A percentile compares a stretch with the other conserved stretches of the same genome.
Evolutionary conservation across 2,888 invertebrate species (phyloP).

Genomic region (Erynnis tages): DNA sequence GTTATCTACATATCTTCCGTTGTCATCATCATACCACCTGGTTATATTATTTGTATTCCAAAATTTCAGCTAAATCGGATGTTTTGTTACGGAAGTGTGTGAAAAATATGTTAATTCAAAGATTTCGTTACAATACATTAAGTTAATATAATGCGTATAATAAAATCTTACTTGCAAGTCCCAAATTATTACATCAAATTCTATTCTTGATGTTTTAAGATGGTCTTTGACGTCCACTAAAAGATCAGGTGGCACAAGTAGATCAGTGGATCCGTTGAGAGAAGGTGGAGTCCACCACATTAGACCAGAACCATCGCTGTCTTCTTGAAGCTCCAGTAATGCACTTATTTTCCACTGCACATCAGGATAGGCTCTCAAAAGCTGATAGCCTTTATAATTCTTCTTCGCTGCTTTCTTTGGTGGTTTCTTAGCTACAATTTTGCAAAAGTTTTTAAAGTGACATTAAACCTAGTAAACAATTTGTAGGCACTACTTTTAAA

Average conservation of each 20-base stretch:
- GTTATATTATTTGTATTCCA: too few relatives aligned
- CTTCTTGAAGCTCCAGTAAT: conserved; percentile 71
- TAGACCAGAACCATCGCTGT: conserved; percentile 70
- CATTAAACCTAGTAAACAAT: too few relatives aligned
- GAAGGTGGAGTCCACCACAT: conserved; percentile 78
- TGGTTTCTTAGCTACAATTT: conserved; percentile 53
- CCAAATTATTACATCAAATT: conserved; percentile 85
- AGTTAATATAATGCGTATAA: background rate
- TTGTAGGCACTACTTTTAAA: too few relatives aligned
- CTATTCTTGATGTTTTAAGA: conserved; percentile 82
- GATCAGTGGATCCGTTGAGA: conserved; percentile 82
- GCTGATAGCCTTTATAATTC: conserved; percentile 80
- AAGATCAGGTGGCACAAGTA: conserved; percentile 87
- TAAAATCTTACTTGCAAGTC: conserved; percentile 84
- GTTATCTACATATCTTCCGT: too few relatives aligned
- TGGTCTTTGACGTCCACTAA: conserved; percentile 81
- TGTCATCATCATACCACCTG: too few relatives aligned
- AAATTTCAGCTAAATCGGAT: too few relatives aligned
- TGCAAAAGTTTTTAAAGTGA: too few relatives aligned
- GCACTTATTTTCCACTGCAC: conserved; percentile 68
- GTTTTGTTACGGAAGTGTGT: too few relatives aligned
- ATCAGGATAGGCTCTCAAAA: conserved; percentile 70
- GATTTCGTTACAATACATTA: background rate
- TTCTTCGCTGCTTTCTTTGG: conserved; percentile 64
- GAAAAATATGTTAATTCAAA: too few relatives aligned